Conservation (phyloP, 2,888 invertebrate species). For the Conops quadrifasciatus region DNA sequence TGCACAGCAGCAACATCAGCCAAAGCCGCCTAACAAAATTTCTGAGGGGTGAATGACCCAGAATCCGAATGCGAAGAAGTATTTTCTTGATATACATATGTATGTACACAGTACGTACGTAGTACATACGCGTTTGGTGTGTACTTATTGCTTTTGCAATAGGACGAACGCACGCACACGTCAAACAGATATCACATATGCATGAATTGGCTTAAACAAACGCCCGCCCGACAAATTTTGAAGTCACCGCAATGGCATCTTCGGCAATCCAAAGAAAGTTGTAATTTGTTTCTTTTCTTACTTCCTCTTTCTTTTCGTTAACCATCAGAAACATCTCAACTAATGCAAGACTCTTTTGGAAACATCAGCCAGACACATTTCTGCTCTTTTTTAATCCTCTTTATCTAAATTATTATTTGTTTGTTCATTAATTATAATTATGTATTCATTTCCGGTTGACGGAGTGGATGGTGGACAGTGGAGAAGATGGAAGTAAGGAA, state of each 20-base stretch:
- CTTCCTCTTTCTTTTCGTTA: too few relatives aligned
- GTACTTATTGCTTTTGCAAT: slow-evolving; percentile 22
- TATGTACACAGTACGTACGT: neutral
- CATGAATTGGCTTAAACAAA: neutral
- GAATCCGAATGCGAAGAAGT: slow-evolving; percentile 47
- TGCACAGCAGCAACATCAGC: slow-evolving; percentile 38
- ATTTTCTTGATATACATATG: slow-evolving; percentile 18
- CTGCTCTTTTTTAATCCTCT: too few relatives aligned
- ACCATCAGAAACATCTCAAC: too few relatives aligned
- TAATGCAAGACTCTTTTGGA: too few relatives aligned
- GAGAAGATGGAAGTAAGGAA: too few relatives aligned
- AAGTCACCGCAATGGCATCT: too few relatives aligned
- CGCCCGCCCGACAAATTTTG: neutral
- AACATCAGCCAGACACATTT: too few relatives aligned
- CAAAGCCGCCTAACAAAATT: slow-evolving; percentile 55
- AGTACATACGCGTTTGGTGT: slow-evolving; percentile 24
- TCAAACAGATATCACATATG: neutral
- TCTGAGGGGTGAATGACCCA: slow-evolving; percentile 62
- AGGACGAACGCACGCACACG: neutral
- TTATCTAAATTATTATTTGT: too few relatives aligned
- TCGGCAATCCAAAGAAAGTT: too few relatives aligned
- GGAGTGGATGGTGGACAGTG: too few relatives aligned
- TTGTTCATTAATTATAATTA: too few relatives aligned
- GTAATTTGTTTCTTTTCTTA: neutral
- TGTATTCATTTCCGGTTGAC: too few relatives aligned